Evolutionary conservation across 2,888 invertebrate genomes (phyloP).

Genomic region (Alentia gelatinosa): DNA sequence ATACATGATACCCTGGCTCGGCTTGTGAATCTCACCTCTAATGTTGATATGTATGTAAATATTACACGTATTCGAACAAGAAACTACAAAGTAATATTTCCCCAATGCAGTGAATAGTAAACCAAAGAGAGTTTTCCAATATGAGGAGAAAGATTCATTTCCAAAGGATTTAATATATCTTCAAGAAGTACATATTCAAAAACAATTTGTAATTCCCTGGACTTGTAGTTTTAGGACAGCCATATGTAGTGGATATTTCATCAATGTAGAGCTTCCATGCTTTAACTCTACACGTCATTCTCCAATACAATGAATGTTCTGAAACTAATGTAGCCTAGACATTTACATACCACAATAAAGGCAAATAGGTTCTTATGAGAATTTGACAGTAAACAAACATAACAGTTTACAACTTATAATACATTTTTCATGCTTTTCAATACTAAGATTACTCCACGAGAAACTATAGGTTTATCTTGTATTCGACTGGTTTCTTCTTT

Average conservation of each 20-base stretch:
- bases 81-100: background rate
- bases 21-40: background rate
- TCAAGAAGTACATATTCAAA: background rate
- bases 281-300: background rate
- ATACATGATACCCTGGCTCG: conserved; percentile 33
- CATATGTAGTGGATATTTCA: background rate
- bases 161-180: no score
- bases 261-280: background rate
- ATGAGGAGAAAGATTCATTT: no score
- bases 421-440: no score
- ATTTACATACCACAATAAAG: no score
- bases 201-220: background rate
- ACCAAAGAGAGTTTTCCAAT: no score
- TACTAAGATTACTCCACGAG: no score
- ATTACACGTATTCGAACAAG: conserved; percentile 22
- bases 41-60: background rate
- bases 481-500: no score
- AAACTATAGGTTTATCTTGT: no score
- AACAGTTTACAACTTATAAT: no score
- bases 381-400: no score
- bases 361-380: no score
- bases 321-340: background rate
- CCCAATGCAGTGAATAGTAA: no score
- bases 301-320: background rate
- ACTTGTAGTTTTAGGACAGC: background rate